phyloP scores from a whole-genome alignment of 2,797 vertebrate genomes.

The Chrosomus eos region DNA sequence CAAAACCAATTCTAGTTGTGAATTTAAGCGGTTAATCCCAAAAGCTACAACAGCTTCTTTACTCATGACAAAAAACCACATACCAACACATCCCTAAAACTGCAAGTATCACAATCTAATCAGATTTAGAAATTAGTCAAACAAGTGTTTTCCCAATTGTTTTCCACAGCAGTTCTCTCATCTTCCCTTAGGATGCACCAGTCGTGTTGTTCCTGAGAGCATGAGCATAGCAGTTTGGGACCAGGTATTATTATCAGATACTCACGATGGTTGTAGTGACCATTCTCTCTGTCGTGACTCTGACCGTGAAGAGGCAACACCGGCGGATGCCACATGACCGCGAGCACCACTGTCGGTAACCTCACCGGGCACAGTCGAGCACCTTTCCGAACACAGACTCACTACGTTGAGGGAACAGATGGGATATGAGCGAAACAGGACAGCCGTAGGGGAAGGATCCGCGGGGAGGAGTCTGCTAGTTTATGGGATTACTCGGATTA shows the following conservation, averaged over 20 bases:
- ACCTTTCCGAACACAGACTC: conserved; percentile 22
- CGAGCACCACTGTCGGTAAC: conserved; percentile 8
- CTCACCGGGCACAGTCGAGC: conserved; percentile 2
- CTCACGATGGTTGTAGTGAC: conserved; percentile 72
- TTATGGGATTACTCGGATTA: conserved; percentile 84
- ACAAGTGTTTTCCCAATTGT: not conserved
- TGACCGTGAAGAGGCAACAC: conserved; percentile 66
- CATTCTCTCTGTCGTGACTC: conserved; percentile 65
- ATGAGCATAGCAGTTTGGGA: not conserved
- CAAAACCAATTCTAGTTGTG: not conserved
- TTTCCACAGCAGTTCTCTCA: not conserved
- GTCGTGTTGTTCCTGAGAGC: not conserved
- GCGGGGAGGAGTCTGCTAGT: conserved; percentile 54
- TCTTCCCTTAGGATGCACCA: not conserved
- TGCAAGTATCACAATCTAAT: not conserved
- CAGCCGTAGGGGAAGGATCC: conserved; percentile 20
- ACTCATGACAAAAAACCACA: not conserved
- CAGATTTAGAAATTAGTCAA: not conserved
- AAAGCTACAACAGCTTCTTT: not conserved
- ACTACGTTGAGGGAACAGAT: conserved; percentile 11
- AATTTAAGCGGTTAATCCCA: not conserved
- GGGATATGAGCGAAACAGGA: conserved; percentile 29
- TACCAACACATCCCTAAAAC: not conserved
- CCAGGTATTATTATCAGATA: conserved; percentile 44
- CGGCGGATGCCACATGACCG: conserved; percentile 72